These are phyloP conservation scores for Cyrtodaria siliqua DNA, from an alignment of 2,888 invertebrate species.

Conservation along the genomic window DNA sequence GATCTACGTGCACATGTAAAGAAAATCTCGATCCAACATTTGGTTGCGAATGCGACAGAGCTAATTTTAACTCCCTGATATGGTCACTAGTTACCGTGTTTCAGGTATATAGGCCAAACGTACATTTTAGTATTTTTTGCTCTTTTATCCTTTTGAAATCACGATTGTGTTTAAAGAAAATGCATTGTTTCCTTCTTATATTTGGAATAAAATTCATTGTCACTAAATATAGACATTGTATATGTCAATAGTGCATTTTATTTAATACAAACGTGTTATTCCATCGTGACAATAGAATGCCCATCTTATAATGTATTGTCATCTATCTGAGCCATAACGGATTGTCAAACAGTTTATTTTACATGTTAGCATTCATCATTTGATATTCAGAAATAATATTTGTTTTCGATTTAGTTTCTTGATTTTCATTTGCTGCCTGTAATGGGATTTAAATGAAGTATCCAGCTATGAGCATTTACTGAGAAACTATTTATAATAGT, in stretches of 20 bases:
- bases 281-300: no score
- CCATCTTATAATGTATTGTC: no score
- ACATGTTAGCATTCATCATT: no score
- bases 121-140: slow-evolving; percentile 19
- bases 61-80: slow-evolving; percentile 87
- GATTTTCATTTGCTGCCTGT: no score
- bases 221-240: background rate
- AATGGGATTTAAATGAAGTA: no score
- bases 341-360: no score
- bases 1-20: slow-evolving; percentile 93
- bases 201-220: slow-evolving; percentile 1
- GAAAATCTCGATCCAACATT: slow-evolving; percentile 90
- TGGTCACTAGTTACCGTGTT: slow-evolving; percentile 87
- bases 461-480: no score
- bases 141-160: slow-evolving; percentile 29
- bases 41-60: slow-evolving; percentile 85
- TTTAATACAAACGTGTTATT: background rate
- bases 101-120: slow-evolving; percentile 81
- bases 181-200: slow-evolving; percentile 16
- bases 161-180: slow-evolving; percentile 7
- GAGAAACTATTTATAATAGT: no score
- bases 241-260: background rate
- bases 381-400: no score
- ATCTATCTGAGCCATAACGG: no score
- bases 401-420: no score